Conservation (phyloP, 2,888 invertebrate genomes). For the Drosophila melanocephala region DNA sequence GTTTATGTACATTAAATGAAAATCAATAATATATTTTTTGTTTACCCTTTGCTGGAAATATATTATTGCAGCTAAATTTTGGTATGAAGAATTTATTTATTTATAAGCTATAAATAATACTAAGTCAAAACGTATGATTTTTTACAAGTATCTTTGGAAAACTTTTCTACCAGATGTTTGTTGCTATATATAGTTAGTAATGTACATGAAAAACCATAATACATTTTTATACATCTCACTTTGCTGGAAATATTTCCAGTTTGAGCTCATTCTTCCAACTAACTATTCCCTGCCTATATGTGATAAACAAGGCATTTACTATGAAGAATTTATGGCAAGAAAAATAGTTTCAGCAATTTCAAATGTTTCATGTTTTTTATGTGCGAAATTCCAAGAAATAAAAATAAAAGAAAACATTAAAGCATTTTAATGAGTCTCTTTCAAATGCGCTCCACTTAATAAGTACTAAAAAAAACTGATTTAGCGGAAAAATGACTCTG, state of each 20-base stretch:
- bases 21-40: neutral
- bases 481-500: neutral
- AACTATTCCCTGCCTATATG: neutral
- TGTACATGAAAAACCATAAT: neutral
- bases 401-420: neutral
- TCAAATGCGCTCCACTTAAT: neutral
- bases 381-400: neutral
- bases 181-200: neutral
- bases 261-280: neutral
- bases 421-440: neutral
- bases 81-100: no score
- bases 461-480: neutral
- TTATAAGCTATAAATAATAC: no score
- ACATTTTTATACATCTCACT: neutral
- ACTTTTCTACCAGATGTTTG: neutral
- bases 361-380: neutral
- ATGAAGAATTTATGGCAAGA: neutral
- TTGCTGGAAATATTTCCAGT: neutral
- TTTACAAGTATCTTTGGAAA: neutral
- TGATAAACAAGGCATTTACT: conserved; percentile 14
- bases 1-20: neutral
- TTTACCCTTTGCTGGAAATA: neutral
- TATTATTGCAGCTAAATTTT: no score
- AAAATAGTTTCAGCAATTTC: conserved; percentile 2
- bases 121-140: neutral